Evolutionary conservation across 2,888 invertebrate genomes (phyloP), one percentile per base, ranked within the genome.

Genomic region (Apotomis capreana): DNA sequence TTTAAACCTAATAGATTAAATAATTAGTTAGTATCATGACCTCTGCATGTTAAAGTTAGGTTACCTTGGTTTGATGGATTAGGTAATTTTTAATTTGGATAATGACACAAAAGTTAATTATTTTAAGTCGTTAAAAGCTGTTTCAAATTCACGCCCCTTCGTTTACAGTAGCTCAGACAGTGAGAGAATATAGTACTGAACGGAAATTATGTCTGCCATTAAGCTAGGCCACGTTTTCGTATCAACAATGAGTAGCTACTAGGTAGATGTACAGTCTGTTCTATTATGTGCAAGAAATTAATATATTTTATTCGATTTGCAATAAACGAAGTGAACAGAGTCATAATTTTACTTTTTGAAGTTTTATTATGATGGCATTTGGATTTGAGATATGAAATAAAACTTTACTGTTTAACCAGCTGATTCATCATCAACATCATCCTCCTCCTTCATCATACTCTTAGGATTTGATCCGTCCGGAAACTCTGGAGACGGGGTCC

Each of bases 1-100:
- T 80, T 81, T 80, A 76, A 69, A 70, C 61, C 67, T 70, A 68
- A 57, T 59, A 58, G 44, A 63, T 70, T 68, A 44, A 59, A 61
- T 63, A 63, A 74, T 72, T 72, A 63, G 64, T 54, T 72, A 63
- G 64, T 54, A 58, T 64, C 51, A 52, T 71, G 71, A 71, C 71
- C 71, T 68, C 67, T 51, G 57, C 36, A n/a, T 52, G 52, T 63
- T 63, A 49, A 55, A 5, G 71, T 61, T 61, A 62, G 70, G 71
- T 62, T 71, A 68, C 71, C 71, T 71, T 71, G 71, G 15, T 51
- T 61, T 71, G 71, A 71, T 71, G 67, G 62, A 71, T 68, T 57
- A 51, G 61, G 40, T 49, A 51, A 60, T 49, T 71, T 71, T 71
- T 71, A 49, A 67, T 71, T 71, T 62, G 49, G 57, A 36, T 71